These are phyloP conservation scores for Proctacanthus coquilletti DNA, from an alignment of 1,140 invertebrate genomes.

Conservation along the genomic window DNA sequence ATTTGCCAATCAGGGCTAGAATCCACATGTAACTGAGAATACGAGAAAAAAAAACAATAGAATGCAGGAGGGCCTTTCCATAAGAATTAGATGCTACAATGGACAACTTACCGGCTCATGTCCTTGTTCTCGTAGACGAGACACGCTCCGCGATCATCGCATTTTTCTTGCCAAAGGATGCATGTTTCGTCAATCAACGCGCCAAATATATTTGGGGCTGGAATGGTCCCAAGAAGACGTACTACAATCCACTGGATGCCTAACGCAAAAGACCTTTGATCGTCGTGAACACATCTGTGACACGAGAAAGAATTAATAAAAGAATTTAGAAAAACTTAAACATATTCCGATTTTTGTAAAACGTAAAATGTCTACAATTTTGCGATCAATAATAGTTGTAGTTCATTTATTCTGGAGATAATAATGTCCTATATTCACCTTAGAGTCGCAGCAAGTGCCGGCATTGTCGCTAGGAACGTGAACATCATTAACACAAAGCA, in stretches of 20 bases:
- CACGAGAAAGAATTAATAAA: too few relatives aligned
- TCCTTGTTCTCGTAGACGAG: slow-evolving; percentile 51
- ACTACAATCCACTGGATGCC: slow-evolving; percentile 80
- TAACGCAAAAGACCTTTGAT: slow-evolving; percentile 69
- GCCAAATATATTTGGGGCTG: slow-evolving; percentile 72
- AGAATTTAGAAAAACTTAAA: too few relatives aligned
- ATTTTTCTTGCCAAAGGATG: slow-evolving; percentile 54
- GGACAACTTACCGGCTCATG: slow-evolving; percentile 43
- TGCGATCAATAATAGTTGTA: too few relatives aligned
- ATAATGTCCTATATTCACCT: slow-evolving; percentile 32
- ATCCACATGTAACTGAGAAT: slow-evolving; percentile 47
- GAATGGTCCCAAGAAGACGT: slow-evolving; percentile 65
- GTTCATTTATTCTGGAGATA: too few relatives aligned
- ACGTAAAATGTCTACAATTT: background rate
- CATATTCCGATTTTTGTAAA: background rate
- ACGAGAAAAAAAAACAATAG: too few relatives aligned
- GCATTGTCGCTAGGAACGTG: slow-evolving; percentile 63
- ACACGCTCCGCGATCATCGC: slow-evolving; percentile 44
- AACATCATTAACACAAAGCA: slow-evolving; percentile 58
- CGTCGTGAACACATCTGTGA: slow-evolving; percentile 62
- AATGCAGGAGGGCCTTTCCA: too few relatives aligned
- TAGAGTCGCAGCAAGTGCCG: slow-evolving; percentile 56
- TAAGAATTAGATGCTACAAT: slow-evolving; percentile 2
- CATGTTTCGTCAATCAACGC: slow-evolving; percentile 70
- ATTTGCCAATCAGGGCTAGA: slow-evolving; percentile 44